These are phyloP conservation scores for Noctua fimbriata DNA, from an alignment of 2,888 invertebrate genomes.

Conservation along the genomic window DNA sequence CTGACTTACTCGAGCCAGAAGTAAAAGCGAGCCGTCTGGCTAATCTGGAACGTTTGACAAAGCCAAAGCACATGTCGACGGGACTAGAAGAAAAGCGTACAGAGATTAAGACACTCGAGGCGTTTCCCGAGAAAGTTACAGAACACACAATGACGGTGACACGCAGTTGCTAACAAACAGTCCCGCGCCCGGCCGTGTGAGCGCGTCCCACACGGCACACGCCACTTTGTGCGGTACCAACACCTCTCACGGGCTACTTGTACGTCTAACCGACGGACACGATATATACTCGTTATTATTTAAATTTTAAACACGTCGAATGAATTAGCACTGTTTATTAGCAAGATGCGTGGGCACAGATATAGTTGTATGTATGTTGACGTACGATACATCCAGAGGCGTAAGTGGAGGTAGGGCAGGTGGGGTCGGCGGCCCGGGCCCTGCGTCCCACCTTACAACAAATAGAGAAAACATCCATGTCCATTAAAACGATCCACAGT, in stretches of 20 bases:
- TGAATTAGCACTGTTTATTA: slow-evolving; percentile 77
- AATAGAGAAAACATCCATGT: slow-evolving; percentile 86
- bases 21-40: slow-evolving; percentile 18
- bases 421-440: slow-evolving; percentile 90
- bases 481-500: slow-evolving; percentile 84
- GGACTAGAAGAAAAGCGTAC: slow-evolving; percentile 64
- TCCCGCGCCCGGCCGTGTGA: slow-evolving; percentile 49
- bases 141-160: slow-evolving; percentile 65
- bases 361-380: slow-evolving; percentile 76
- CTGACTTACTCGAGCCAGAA: slow-evolving; percentile 18
- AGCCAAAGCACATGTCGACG: slow-evolving; percentile 64
- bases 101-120: slow-evolving; percentile 63
- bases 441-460: slow-evolving; percentile 90
- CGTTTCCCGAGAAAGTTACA: slow-evolving; percentile 62
- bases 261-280: slow-evolving; percentile 40
- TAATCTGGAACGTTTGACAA: slow-evolving; percentile 41
- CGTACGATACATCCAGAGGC: slow-evolving; percentile 91
- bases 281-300: slow-evolving; percentile 40
- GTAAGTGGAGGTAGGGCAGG: slow-evolving; percentile 91
- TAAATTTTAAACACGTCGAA: slow-evolving; percentile 45
- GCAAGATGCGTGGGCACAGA: slow-evolving; percentile 70
- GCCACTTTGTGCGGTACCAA: slow-evolving; percentile 5
- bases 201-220: slow-evolving; percentile 20
- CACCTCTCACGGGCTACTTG: slow-evolving; percentile 44
- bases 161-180: slow-evolving; percentile 72